phyloP scores from a whole-genome alignment of 2,888 invertebrate genomes.

The Antitype chi region DNA sequence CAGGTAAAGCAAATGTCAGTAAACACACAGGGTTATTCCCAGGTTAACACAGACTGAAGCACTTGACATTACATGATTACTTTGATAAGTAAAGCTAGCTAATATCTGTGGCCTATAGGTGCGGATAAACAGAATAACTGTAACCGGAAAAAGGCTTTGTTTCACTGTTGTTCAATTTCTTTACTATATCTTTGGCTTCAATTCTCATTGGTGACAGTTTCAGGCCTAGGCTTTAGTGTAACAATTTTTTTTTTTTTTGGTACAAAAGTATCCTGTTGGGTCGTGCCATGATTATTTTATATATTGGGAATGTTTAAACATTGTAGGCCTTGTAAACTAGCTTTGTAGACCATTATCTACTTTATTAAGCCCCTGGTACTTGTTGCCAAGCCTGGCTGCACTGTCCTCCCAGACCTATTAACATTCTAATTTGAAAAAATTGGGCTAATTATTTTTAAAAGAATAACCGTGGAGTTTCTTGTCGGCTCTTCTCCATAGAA shows the following conservation, averaged over 20 bases:
- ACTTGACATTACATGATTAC: slow-evolving; percentile 50
- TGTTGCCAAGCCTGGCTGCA: too few species aligned
- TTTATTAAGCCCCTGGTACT: too few species aligned
- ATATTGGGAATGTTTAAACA: too few species aligned
- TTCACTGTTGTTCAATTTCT: slow-evolving; percentile 9
- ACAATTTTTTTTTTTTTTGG: neutral
- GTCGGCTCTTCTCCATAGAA: too few species aligned
- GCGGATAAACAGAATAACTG: slow-evolving; percentile 24
- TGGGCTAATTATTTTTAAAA: too few species aligned
- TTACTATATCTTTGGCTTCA: slow-evolving; percentile 4
- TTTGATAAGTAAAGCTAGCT: slow-evolving; percentile 47
- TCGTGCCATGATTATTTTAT: too few species aligned
- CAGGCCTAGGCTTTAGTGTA: neutral
- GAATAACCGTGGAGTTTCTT: too few species aligned
- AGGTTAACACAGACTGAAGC: slow-evolving; percentile 21
- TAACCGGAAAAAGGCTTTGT: slow-evolving; percentile 19
- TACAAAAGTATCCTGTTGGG: too few species aligned
- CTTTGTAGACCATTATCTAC: too few species aligned
- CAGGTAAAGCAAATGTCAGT: neutral
- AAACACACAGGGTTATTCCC: slow-evolving; percentile 20
- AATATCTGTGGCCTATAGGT: slow-evolving; percentile 44
- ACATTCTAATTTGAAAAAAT: too few species aligned
- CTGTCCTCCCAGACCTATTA: too few species aligned
- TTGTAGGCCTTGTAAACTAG: too few species aligned
- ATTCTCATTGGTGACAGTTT: slow-evolving; percentile 2